Percentiles rank a stretch among this genome's conserved stretches.
These are phyloP conservation scores for Brachyrhaphis roseni DNA, from an alignment of 2,797 vertebrate genomes.

Conservation along the genomic window DNA sequence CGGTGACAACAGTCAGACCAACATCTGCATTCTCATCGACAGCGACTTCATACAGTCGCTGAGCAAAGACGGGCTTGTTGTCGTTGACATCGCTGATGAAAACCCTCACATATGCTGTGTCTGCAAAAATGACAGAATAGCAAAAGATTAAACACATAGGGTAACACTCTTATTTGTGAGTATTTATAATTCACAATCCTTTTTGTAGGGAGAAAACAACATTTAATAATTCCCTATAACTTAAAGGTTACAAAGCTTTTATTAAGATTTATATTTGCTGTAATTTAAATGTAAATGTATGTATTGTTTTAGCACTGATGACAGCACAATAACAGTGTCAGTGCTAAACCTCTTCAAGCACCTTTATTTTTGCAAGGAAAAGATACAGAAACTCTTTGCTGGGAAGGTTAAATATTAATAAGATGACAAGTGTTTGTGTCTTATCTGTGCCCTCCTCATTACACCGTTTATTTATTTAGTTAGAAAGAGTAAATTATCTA, in stretches of 20 bases:
- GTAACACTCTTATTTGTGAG: background rate
- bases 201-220: slow-evolving; percentile 43
- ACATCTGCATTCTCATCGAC: slow-evolving; percentile 90
- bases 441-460: slow-evolving; percentile 62
- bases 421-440: slow-evolving; percentile 72
- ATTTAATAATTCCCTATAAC: slow-evolving; percentile 47
- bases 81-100: slow-evolving; percentile 93
- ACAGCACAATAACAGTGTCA: background rate
- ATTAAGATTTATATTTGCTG: background rate
- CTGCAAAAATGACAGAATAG: slow-evolving; percentile 74
- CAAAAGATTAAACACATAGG: slow-evolving; percentile 65
- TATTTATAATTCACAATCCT: slow-evolving; percentile 43
- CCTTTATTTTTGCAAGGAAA: slow-evolving; percentile 28
- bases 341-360: slow-evolving; percentile 41
- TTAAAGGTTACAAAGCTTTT: background rate
- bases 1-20: slow-evolving; percentile 83
- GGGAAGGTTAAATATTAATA: slow-evolving; percentile 76
- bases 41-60: slow-evolving; percentile 85
- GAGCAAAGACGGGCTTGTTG: slow-evolving; percentile 89
- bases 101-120: slow-evolving; percentile 87
- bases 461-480: slow-evolving; percentile 68
- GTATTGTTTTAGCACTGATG: slow-evolving; percentile 17
- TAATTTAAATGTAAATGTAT: background rate
- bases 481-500: slow-evolving; percentile 63
- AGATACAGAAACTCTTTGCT: slow-evolving; percentile 55